Conservation (phyloP, 23 tunicate species). For the Trididemnum miniatum region DNA sequence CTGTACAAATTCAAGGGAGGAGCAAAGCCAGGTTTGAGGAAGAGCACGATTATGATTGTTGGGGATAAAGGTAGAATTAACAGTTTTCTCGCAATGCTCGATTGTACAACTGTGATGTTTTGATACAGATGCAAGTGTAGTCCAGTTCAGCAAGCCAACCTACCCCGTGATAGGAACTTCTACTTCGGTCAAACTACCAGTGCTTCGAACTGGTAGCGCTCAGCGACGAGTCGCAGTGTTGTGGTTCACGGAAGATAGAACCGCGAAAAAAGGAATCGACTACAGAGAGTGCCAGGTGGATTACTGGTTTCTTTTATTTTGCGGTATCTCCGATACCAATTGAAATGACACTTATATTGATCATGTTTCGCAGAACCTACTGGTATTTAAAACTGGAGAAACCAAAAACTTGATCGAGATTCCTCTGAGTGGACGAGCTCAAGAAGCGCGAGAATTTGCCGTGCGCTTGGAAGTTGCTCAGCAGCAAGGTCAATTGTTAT, state of each 20-base stretch:
- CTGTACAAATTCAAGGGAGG: slow-evolving; percentile 83
- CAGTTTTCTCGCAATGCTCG: too few species aligned
- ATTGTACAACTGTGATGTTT: too few species aligned
- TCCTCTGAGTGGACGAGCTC: slow-evolving; percentile 69
- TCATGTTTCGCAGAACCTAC: slow-evolving; percentile 36
- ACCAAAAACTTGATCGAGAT: slow-evolving; percentile 62
- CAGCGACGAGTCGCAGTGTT: slow-evolving; percentile 51
- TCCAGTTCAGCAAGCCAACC: slow-evolving; percentile 92
- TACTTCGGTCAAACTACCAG: slow-evolving; percentile 72
- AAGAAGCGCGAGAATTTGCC: slow-evolving; percentile 60
- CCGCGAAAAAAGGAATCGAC: slow-evolving; percentile 81
- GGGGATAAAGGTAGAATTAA: slow-evolving; percentile 90
- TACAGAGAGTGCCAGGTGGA: slow-evolving; percentile 57
- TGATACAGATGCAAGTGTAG: slow-evolving; percentile 76
- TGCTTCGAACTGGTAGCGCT: slow-evolving; percentile 89
- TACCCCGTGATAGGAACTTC: slow-evolving; percentile 96
- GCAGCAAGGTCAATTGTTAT: neutral
- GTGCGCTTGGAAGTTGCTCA: slow-evolving; percentile 40
- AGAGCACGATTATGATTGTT: slow-evolving; percentile 56
- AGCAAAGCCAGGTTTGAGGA: slow-evolving; percentile 79
- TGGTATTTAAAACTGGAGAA: slow-evolving; percentile 65
- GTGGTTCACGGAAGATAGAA: slow-evolving; percentile 80
- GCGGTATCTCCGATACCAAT: too few species aligned
- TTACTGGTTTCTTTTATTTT: too few species aligned
- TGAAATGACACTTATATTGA: neutral